Base-by-base conservation (phyloP, 2,113 vertebrate species). In the Todiramphus chloris region DNA sequence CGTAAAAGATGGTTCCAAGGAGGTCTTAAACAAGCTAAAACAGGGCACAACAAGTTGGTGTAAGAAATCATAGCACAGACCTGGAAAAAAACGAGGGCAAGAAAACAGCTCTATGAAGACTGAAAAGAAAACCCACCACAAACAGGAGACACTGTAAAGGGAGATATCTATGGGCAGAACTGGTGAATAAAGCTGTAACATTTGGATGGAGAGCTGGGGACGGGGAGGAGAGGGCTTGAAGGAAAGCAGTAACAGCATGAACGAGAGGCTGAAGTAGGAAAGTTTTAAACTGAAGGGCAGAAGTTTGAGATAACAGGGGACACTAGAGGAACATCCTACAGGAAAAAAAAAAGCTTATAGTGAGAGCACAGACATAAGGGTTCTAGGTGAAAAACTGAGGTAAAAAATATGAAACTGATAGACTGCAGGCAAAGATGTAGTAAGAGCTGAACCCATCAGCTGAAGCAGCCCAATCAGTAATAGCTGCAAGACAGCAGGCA, bases 401-500 rank as follows among this genome's bases (percentile, higher is more conserved):
- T 16, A 41, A 91, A 95, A 95, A 66, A n/a, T 20, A 53, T 8
- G 28, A 16, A 87, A 58, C 10, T 44, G 82, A 91, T 55, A 77
- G n/a, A 53, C 46, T 91, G 77, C 41, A 63, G 77, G 33, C 33
- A 83, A 94, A 88, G 16, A 48, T 21, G n/a, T 30, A 60, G 35
- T 39, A 53, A 84, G 87, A 91, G 39, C 62, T 82, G 81, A 96
- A 82, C 10, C 43, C 23, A 15, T 55, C 56, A 46, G 51, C 13
- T 72, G 80, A 91, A 95, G 70, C n/a, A 93, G 59, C 67, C 80
- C 46, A 66, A 33, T 68, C 86, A 88, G 67, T 44, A 91, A 70
- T 69, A 86, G 84, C 85, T 93, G 63, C 67, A 95, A 94, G 87
- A 83, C 23, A 91, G 70, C 84, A 94, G 64, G 56, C 44, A 44